These are phyloP conservation scores for Cuculus canorus DNA, from an alignment of 2,797 vertebrate species.

Conservation along the genomic window DNA sequence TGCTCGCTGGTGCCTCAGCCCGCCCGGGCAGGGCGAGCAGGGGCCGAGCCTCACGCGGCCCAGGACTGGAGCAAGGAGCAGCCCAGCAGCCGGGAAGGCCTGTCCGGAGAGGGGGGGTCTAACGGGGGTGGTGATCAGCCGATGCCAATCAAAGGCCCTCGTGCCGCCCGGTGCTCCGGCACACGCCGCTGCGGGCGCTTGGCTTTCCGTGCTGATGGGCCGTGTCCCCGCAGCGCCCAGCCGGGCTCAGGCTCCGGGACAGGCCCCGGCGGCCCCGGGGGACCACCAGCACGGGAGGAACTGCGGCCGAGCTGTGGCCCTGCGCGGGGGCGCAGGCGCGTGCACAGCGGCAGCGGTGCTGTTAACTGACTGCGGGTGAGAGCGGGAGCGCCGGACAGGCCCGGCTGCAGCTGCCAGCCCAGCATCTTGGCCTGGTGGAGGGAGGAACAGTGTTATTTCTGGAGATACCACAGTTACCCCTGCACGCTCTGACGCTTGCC, in stretches of 20 bases:
- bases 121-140: neutral
- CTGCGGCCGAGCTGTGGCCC: too few species aligned
- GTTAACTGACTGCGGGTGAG: too few species aligned
- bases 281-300: too few species aligned
- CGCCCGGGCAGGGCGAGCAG: accelerated
- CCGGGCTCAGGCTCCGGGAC: too few species aligned
- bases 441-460: neutral
- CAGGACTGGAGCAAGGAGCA: accelerated
- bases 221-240: accelerated
- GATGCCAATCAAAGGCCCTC: neutral
- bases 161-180: neutral
- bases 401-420: too few species aligned
- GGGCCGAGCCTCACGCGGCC: accelerated
- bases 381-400: too few species aligned
- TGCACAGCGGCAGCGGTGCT: too few species aligned
- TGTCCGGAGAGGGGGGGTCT: neutral
- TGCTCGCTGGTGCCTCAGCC: neutral
- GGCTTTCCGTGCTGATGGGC: accelerated
- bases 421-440: too few species aligned
- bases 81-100: neutral
- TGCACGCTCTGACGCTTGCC: neutral
- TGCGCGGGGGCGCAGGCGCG: too few species aligned
- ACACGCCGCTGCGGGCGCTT: neutral
- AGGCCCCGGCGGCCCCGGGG: too few species aligned
- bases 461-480: neutral